Evolutionary conservation across 64 coral and sea anemone species (phyloP).

Genomic region (Acropora yongei): DNA sequence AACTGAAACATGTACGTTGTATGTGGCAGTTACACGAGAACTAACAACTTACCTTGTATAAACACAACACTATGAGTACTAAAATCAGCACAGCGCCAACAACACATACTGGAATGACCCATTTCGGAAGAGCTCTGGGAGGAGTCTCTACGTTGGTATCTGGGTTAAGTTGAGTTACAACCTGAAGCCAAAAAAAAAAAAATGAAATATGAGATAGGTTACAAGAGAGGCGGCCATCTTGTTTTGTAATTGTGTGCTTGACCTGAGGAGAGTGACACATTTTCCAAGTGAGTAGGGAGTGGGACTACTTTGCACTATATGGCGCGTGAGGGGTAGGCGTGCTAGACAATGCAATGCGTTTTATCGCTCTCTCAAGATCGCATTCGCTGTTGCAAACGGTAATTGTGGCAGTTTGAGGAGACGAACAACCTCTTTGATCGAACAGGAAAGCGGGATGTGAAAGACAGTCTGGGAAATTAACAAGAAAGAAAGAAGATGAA

Average conservation of each 20-base stretch:
- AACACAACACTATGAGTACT: conserved; percentile 49
- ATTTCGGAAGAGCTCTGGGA: conserved; percentile 38
- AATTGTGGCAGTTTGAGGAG: too few species aligned
- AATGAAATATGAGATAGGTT: neutral
- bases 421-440: too few species aligned
- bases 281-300: too few species aligned
- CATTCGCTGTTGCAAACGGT: too few species aligned
- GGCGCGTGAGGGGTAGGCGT: too few species aligned
- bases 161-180: conserved; percentile 19
- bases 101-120: conserved; percentile 70
- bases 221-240: neutral
- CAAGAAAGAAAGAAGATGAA: neutral
- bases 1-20: too few species aligned
- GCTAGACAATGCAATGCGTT: too few species aligned
- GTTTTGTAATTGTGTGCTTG: too few species aligned
- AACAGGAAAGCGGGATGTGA: neutral
- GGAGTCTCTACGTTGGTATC: neutral
- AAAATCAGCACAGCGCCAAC: conserved; percentile 60
- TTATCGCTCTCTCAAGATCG: too few species aligned
- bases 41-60: conserved; percentile 52
- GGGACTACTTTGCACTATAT: too few species aligned
- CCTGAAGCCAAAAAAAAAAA: neutral
- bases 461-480: conserved; percentile 19
- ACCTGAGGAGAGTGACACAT: too few species aligned
- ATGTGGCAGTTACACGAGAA: too few species aligned